Percentiles rank a stretch among this genome's conserved stretches.
phyloP scores from a whole-genome alignment of 2,113 vertebrate species.

The Scophthalmus maximus region DNA sequence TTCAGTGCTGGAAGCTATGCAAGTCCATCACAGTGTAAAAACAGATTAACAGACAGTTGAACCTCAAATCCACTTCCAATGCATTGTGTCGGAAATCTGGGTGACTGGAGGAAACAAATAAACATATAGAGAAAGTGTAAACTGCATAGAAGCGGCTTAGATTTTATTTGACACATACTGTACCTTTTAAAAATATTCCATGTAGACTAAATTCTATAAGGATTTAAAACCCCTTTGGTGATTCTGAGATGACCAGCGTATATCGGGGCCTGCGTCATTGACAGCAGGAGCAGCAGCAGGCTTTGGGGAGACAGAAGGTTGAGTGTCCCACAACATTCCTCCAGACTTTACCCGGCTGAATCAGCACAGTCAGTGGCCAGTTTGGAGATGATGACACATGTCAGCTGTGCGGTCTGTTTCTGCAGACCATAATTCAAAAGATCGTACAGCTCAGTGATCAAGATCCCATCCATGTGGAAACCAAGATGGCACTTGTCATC shows the following conservation, averaged over 20 bases:
- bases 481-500: constrained; percentile 45
- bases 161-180: not conserved
- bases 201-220: not conserved
- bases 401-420: constrained; percentile 53
- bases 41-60: constrained; percentile 34
- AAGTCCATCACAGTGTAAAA: constrained; percentile 29
- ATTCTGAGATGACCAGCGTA: not conserved
- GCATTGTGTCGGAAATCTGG: not conserved
- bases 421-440: constrained; percentile 30
- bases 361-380: constrained; percentile 38
- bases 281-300: constrained; percentile 25
- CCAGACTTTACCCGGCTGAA: constrained; percentile 30
- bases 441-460: constrained; percentile 33
- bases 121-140: not conserved
- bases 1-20: constrained; percentile 7
- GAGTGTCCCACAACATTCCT: constrained; percentile 2
- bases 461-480: constrained; percentile 39
- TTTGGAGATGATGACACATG: constrained; percentile 51
- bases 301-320: constrained; percentile 38
- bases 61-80: not conserved
- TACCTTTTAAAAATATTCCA: not conserved
- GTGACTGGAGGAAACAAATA: constrained; percentile 7
- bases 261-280: not conserved
- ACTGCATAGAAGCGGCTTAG: not conserved
- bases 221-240: not conserved